These are phyloP conservation scores for Axis porcinus DNA, from an alignment of 2,113 vertebrate genomes.

Conservation along the genomic window DNA sequence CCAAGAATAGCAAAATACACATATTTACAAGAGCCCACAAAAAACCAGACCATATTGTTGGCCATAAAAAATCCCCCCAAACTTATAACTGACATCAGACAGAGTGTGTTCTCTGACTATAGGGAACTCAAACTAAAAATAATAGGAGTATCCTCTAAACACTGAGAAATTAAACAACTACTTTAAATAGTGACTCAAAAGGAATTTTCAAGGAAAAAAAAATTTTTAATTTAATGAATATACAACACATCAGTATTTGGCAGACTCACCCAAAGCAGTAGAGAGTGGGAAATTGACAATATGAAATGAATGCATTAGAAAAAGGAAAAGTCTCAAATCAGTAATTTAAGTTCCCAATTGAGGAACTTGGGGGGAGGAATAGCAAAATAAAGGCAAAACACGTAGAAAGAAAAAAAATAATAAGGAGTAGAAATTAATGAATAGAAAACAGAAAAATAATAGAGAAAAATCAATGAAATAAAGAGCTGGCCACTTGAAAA, in stretches of 20 bases:
- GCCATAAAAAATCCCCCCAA: not conserved
- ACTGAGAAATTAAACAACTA: not conserved
- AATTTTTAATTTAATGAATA: not conserved
- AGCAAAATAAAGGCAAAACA: not conserved
- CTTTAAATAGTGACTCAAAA: not conserved
- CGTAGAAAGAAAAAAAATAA: not conserved
- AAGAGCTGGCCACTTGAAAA: not conserved
- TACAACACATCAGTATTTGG: not conserved
- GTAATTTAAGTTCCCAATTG: not conserved
- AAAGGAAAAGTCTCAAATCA: not conserved
- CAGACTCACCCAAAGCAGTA: not conserved
- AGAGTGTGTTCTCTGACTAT: not conserved
- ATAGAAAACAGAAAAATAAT: not conserved
- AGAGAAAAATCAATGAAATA: not conserved
- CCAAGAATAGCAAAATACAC: not conserved
- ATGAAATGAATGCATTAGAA: not conserved
- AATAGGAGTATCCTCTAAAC: not conserved
- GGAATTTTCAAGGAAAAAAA: not conserved
- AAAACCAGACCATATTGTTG: not conserved
- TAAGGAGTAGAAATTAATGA: not conserved
- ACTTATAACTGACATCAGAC: not conserved
- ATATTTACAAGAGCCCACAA: not conserved
- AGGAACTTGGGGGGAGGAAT: not conserved
- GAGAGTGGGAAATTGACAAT: not conserved
- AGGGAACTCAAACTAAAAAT: not conserved